phyloP scores from a whole-genome alignment of 2,113 vertebrate genomes.

The Nothobranchius furzeri region DNA sequence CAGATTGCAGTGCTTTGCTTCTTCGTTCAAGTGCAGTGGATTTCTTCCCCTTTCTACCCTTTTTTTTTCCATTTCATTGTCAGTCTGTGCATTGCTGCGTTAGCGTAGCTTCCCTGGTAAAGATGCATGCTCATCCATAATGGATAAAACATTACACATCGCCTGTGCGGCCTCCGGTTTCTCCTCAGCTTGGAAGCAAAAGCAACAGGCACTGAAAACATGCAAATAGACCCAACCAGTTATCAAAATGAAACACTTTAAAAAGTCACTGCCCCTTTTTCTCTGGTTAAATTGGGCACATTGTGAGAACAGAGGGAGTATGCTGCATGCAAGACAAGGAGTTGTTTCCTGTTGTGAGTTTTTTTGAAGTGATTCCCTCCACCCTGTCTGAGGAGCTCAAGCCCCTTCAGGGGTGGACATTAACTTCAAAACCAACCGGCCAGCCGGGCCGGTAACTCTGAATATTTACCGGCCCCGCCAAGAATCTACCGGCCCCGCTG shows the following conservation, averaged over 20 bases:
- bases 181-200: slow-evolving; percentile 30
- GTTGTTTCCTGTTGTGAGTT: slow-evolving; percentile 45
- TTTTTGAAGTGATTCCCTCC: slow-evolving; percentile 31
- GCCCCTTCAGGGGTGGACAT: no score
- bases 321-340: slow-evolving; percentile 33
- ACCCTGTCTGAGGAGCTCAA: slow-evolving; percentile 36
- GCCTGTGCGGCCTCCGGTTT: slow-evolving; percentile 27
- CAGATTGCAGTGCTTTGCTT: slow-evolving; percentile 72
- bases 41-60: slow-evolving; percentile 25
- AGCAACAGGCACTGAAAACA: slow-evolving; percentile 23
- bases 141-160: slow-evolving; percentile 54
- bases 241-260: slow-evolving; percentile 59
- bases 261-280: slow-evolving; percentile 33
- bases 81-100: slow-evolving; percentile 36
- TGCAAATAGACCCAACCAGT: slow-evolving; percentile 30
- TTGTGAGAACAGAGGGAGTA: slow-evolving; percentile 15
- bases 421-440: no score
- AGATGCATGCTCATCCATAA: slow-evolving; percentile 53
- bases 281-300: slow-evolving; percentile 39
- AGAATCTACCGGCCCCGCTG: no score
- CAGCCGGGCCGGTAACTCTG: no score
- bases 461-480: no score
- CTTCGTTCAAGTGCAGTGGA: slow-evolving; percentile 54
- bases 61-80: slow-evolving; percentile 55
- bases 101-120: slow-evolving; percentile 20